Conservation (phyloP, 1,140 invertebrate genomes). For the Danaus melanippus region DNA sequence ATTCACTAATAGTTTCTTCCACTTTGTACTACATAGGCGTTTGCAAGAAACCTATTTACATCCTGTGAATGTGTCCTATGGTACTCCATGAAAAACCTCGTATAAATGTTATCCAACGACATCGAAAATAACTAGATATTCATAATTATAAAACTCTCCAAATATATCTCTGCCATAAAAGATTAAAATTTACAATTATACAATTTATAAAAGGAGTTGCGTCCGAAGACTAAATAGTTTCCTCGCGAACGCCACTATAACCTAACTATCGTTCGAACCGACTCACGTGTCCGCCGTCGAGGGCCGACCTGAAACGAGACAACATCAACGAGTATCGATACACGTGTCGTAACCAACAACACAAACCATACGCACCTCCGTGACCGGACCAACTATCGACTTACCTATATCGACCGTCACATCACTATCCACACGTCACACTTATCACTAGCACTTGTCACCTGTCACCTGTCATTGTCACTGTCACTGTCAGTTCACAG, state of each 20-base stretch:
- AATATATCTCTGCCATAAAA: conserved; percentile 14
- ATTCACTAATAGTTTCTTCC: conserved; percentile 33
- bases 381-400: background rate
- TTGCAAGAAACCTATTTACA: conserved; percentile 33
- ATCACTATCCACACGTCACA: conserved; percentile 5
- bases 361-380: no score
- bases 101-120: no score
- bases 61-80: conserved; percentile 9
- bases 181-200: conserved; percentile 16
- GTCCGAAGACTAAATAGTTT: conserved; percentile 19
- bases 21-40: conserved; percentile 49
- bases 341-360: no score
- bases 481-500: conserved; percentile 18
- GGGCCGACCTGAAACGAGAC: conserved; percentile 26
- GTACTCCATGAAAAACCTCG: background rate
- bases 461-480: conserved; percentile 7
- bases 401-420: conserved; percentile 9
- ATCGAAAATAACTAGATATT: background rate
- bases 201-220: conserved; percentile 2
- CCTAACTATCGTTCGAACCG: conserved; percentile 21
- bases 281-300: conserved; percentile 24
- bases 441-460: conserved; percentile 6
- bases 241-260: conserved; percentile 19
- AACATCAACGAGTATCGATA: conserved; percentile 18
- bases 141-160: conserved; percentile 7